Percentiles rank a stretch among this genome's conserved stretches.
phyloP scores from a whole-genome alignment of 2,113 vertebrate species.

The Ondatra zibethicus region DNA sequence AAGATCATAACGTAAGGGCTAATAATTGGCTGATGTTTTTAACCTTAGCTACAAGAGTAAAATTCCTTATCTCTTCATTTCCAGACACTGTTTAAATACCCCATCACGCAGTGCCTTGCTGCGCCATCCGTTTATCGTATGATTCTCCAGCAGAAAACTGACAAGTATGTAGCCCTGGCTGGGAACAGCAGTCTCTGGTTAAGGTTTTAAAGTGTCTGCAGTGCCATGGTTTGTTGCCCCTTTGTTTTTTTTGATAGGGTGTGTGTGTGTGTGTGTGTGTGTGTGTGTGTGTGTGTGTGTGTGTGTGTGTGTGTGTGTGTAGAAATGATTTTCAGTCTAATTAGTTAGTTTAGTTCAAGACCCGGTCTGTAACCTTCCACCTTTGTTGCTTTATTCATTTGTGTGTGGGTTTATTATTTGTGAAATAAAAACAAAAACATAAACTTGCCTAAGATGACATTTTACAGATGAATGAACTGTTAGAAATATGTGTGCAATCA shows the following conservation, averaged over 20 bases:
- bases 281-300: not conserved
- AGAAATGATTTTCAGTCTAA: not conserved
- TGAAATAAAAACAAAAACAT: not conserved
- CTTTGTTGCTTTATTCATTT: not conserved
- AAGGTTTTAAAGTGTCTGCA: not conserved
- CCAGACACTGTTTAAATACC: slow-evolving; percentile 89
- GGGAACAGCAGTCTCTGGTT: not conserved
- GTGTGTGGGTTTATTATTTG: not conserved
- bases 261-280: not conserved
- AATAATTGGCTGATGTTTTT: not conserved
- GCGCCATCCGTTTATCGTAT: slow-evolving; percentile 87
- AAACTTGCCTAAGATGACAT: not conserved
- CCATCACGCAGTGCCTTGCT: slow-evolving; percentile 83
- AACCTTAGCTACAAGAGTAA: not conserved
- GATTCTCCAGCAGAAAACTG: slow-evolving; percentile 85
- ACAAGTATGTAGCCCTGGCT: slow-evolving; percentile 81
- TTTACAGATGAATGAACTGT: not conserved
- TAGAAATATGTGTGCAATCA: not conserved
- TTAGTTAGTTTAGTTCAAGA: not conserved
- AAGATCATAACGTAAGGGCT: not conserved
- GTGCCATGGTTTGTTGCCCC: not conserved
- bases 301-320: not conserved
- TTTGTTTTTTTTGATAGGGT: not conserved
- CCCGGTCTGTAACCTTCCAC: not conserved
- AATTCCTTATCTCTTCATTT: slow-evolving; percentile 29